Evolutionary conservation across 2,888 invertebrate genomes (phyloP), one percentile per base, ranked within the genome.

Genomic region (Troilus luridus): DNA sequence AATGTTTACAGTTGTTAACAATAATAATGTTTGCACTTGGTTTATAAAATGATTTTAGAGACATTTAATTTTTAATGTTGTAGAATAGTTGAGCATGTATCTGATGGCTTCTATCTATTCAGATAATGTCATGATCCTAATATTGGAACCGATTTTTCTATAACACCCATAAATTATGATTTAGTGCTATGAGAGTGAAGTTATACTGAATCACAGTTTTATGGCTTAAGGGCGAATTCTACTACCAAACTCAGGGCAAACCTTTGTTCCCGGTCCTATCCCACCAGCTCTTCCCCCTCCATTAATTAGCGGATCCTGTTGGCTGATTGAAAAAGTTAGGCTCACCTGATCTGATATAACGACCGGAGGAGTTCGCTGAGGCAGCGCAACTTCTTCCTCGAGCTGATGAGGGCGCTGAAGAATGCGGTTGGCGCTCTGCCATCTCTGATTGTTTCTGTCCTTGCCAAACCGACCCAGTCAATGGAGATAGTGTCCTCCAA

Each of bases 401-500:
- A 10, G 81, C 21, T 19, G 81, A 54, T 72, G 77, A 27, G 54
- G 27, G 21, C 17, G 88, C 58, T 54, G 41, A 88, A 67, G 91
- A 88, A 88, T 88, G 88, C 59, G 88, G 88, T 62, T 58, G 62
- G 67, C 59, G 56, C n/a, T 21, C n/a, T 64, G 24, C 64, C 89
- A 85, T 54, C 85, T 41, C 85, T 67, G 88, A 56, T 91, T 67
- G 91, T 91, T 91, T 60, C 91, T 90, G 72, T 77, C 90, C 10
- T 21, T 95, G 94, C 94, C 95, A 85, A 85, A n/a, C 56, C 56
- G 21, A n/a, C 56, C 56, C 85, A n/a, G 56, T n/a, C n/a, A 77
- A 41, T 27, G 41, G 21, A 24, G 7, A 41, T 19, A 19, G 72
- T 77, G 72, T 77, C 72, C 41, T 41, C 72, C 8, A 41, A 3